A percentile compares a stretch with the other conserved stretches of the same genome.
Conservation (phyloP, 1,140 invertebrate species). For the Capitella teleta region DNA sequence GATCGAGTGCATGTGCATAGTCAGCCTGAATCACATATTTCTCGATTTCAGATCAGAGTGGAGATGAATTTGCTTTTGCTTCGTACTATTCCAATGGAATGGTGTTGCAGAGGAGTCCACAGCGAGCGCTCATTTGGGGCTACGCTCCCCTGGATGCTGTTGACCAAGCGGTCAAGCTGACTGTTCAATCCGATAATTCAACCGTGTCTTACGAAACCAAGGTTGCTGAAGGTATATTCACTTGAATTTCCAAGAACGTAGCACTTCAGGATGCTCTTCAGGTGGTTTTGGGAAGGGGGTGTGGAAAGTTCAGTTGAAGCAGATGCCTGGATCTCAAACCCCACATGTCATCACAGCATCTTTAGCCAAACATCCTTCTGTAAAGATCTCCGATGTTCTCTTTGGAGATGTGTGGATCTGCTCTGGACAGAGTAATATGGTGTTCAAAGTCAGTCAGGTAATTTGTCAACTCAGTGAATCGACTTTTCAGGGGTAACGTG, state of each 20-base stretch:
- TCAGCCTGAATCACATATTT: too few relatives aligned
- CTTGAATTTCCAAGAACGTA: too few relatives aligned
- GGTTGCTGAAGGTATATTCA: too few relatives aligned
- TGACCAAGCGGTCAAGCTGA: not conserved
- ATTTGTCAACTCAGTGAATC: not conserved
- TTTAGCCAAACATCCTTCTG: not conserved
- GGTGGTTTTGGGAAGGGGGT: not conserved
- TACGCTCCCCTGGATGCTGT: conserved; percentile 5
- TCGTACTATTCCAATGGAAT: conserved; percentile 13
- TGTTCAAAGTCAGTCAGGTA: conserved; percentile 5
- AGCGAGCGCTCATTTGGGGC: conserved; percentile 12
- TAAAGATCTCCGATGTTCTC: conserved; percentile 22
- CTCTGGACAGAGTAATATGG: conserved; percentile 36
- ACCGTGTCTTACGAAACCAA: too few relatives aligned
- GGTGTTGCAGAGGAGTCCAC: conserved; percentile 14
- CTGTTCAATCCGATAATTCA: too few relatives aligned
- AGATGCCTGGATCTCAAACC: not conserved
- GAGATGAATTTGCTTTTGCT: conserved; percentile 2
- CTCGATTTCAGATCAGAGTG: not conserved
- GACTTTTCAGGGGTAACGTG: conserved; percentile 15
- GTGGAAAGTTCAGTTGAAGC: not conserved
- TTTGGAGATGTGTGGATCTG: conserved; percentile 39
- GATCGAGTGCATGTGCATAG: too few relatives aligned
- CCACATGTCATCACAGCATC: conserved; percentile 8
- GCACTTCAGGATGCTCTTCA: not conserved